phyloP scores from a whole-genome alignment of 2,888 invertebrate species.

The Cheilosia impressa region DNA sequence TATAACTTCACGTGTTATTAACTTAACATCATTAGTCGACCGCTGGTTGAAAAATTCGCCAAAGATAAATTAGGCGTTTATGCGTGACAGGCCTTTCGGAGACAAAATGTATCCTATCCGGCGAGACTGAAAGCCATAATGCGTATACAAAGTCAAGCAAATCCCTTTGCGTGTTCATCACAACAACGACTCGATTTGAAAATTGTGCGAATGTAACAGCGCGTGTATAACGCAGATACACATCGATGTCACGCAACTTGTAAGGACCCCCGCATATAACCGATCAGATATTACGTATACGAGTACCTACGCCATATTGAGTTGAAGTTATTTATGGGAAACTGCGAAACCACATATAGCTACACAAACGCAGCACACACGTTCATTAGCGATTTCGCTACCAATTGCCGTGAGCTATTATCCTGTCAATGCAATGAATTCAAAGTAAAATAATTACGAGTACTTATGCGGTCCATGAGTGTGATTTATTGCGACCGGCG shows the following conservation, averaged over 20 bases:
- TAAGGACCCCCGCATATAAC: conserved; percentile 11
- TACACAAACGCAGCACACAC: not conserved
- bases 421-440: conserved; percentile 43
- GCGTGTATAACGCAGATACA: not conserved
- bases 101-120: not conserved
- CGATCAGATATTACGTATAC: conserved; percentile 14
- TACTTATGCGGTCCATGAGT: conserved; percentile 6
- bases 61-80: not conserved
- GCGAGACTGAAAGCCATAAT: not conserved
- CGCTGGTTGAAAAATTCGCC: not conserved
- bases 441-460: conserved; percentile 34
- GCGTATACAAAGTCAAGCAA: not conserved
- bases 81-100: not conserved
- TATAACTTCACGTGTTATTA: conserved; percentile 20
- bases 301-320: not conserved
- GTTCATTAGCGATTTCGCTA: conserved; percentile 16
- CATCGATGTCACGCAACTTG: conserved; percentile 23
- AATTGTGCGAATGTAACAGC: conserved; percentile 28
- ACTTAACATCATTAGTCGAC: not conserved
- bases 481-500: conserved; percentile 37
- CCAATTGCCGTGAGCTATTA: conserved; percentile 28
- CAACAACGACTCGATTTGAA: not conserved
- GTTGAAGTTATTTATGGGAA: conserved; percentile 21
- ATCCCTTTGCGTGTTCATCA: conserved; percentile 29
- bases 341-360: not conserved